Conservation (phyloP, 2,113 vertebrate genomes). For the Microcebus tavaratra region DNA sequence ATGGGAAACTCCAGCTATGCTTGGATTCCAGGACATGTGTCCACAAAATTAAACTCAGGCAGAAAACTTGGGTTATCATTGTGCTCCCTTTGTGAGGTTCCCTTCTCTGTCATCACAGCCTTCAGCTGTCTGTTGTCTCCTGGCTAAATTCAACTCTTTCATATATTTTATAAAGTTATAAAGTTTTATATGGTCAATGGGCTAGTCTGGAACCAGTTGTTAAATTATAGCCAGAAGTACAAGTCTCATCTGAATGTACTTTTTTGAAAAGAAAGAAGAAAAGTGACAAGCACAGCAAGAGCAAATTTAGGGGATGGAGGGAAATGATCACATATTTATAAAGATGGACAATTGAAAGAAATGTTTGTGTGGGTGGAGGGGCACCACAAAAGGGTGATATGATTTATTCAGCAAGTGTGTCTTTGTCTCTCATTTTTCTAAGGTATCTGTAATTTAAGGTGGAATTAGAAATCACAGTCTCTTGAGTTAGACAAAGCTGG, state of each 20-base stretch:
- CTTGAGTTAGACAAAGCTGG: not conserved
- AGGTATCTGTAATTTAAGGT: not conserved
- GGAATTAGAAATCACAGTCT: not conserved
- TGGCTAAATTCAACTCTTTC: not conserved
- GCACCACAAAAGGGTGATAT: not conserved
- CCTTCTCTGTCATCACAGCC: not conserved
- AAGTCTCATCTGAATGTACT: not conserved
- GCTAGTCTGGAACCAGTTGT: not conserved
- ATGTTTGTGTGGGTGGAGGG: not conserved
- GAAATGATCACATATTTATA: not conserved
- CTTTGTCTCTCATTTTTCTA: not conserved
- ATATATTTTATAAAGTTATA: not conserved
- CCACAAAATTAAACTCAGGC: not conserved
- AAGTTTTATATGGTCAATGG: not conserved
- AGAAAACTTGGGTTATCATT: not conserved
- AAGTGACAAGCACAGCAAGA: not conserved
- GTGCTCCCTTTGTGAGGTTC: accelerated
- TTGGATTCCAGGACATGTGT: not conserved
- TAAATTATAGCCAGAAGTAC: not conserved
- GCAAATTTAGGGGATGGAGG: not conserved
- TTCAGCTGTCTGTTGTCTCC: not conserved
- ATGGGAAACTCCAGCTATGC: too few species aligned
- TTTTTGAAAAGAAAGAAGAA: not conserved
- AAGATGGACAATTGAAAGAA: not conserved
- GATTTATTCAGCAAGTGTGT: not conserved